Conservation (phyloP, 2,113 vertebrate genomes). For the Gopherus evgoodei region DNA sequence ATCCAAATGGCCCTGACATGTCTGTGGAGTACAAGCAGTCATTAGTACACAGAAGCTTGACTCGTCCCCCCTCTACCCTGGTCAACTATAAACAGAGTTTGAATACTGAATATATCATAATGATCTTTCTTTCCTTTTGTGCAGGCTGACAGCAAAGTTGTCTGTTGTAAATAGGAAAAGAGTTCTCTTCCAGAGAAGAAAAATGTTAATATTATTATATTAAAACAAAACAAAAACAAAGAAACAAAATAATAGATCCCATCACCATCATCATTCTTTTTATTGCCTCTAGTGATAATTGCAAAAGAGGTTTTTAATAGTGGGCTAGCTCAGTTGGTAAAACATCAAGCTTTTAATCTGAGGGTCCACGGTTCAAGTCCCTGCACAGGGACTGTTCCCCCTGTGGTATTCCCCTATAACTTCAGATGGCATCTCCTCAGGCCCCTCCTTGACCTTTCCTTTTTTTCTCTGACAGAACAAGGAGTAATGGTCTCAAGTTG, state of each 20-base stretch:
- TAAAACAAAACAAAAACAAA: neutral
- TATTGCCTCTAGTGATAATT: neutral
- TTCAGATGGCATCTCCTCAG: no score
- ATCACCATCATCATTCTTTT: neutral
- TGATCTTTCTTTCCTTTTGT: neutral
- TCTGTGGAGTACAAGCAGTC: neutral
- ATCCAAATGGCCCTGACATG: neutral
- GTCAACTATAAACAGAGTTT: neutral
- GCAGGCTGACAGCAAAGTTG: neutral
- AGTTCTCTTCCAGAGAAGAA: neutral
- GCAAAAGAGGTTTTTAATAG: neutral
- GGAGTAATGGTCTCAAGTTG: no score
- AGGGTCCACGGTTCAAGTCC: no score
- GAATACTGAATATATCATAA: neutral
- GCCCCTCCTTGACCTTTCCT: no score
- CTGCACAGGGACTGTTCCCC: no score
- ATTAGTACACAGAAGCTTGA: neutral
- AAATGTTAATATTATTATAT: neutral
- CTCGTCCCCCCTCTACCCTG: neutral
- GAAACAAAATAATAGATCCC: neutral
- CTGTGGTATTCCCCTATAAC: no score
- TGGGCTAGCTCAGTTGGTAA: neutral
- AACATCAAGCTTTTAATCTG: no score
- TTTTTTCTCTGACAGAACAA: no score
- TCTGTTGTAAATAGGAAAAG: neutral